These are phyloP conservation scores for Malurus alboscapulatus DNA, from an alignment of 2,113 vertebrate species.

Conservation along the genomic window DNA sequence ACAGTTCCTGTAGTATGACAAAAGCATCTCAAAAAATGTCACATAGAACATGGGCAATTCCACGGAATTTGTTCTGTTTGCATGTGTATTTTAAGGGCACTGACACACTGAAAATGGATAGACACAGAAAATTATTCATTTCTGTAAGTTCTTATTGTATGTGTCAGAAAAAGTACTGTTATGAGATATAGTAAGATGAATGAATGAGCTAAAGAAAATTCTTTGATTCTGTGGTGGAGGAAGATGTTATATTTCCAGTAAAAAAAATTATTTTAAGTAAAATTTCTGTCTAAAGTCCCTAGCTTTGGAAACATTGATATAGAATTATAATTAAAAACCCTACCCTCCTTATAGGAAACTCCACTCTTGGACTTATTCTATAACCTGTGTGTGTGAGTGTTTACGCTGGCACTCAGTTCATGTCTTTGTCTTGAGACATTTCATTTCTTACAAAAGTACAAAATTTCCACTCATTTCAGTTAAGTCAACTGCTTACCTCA, in stretches of 20 bases:
- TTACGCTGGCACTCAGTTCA: neutral
- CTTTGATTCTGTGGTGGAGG: neutral
- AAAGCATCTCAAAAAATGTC: neutral
- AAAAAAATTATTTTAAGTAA: neutral
- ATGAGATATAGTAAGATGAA: neutral
- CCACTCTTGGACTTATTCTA: neutral
- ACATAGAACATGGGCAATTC: neutral
- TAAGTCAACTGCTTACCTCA: neutral
- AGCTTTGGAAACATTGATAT: neutral
- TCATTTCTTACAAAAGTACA: neutral
- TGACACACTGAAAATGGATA: neutral
- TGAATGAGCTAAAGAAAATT: neutral
- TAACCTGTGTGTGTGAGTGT: neutral
- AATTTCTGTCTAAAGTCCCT: neutral
- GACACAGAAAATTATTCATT: neutral
- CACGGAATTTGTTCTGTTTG: neutral
- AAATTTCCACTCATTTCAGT: neutral
- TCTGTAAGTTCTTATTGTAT: fast-evolving
- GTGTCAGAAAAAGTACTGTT: neutral
- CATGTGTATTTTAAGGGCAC: neutral
- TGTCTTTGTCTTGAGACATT: neutral
- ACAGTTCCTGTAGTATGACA: neutral
- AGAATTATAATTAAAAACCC: neutral
- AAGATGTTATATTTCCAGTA: neutral
- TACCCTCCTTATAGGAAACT: neutral